Evolutionary conservation across 2,113 vertebrate species (phyloP).

Genomic region (Microtus ochrogaster): DNA sequence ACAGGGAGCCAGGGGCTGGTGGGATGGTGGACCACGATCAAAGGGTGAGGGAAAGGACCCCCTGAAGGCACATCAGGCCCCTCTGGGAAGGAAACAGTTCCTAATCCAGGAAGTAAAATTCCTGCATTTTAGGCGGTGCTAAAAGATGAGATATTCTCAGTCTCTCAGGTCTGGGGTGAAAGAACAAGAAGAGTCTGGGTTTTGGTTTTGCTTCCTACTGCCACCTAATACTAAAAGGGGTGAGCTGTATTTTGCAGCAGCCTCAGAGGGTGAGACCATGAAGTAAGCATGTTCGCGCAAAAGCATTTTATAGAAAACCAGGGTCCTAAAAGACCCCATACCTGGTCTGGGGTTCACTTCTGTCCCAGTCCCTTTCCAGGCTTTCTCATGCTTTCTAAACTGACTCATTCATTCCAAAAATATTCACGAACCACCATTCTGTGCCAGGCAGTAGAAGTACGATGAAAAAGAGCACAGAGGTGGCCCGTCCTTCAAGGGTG

Average conservation of each 20-base stretch:
- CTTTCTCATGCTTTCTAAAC: neutral
- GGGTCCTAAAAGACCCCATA: neutral
- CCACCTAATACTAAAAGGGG: constrained; percentile 8
- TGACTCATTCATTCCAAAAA: constrained; percentile 14
- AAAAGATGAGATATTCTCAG: constrained; percentile 49
- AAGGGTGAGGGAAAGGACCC: constrained; percentile 58
- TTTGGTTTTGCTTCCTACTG: neutral
- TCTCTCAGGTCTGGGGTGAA: constrained; percentile 26
- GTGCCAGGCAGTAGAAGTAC: neutral
- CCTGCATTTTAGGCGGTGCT: constrained; percentile 45
- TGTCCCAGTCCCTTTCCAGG: neutral
- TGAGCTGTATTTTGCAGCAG: neutral
- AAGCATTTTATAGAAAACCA: neutral
- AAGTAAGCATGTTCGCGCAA: neutral
- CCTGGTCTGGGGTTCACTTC: neutral
- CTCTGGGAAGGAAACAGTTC: constrained; percentile 55
- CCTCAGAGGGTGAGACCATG: neutral
- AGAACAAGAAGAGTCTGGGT: neutral
- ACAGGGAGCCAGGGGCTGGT: constrained; percentile 31
- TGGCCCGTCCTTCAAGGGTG: neutral
- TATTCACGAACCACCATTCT: neutral
- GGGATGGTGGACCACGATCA: constrained; percentile 56
- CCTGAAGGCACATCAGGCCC: constrained; percentile 33
- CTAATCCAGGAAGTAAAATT: constrained; percentile 70
- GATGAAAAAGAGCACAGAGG: neutral